Evolutionary conservation across 1,140 invertebrate genomes (phyloP), one percentile per base, ranked within the genome.

Genomic region (Drosophila gunungcola): DNA sequence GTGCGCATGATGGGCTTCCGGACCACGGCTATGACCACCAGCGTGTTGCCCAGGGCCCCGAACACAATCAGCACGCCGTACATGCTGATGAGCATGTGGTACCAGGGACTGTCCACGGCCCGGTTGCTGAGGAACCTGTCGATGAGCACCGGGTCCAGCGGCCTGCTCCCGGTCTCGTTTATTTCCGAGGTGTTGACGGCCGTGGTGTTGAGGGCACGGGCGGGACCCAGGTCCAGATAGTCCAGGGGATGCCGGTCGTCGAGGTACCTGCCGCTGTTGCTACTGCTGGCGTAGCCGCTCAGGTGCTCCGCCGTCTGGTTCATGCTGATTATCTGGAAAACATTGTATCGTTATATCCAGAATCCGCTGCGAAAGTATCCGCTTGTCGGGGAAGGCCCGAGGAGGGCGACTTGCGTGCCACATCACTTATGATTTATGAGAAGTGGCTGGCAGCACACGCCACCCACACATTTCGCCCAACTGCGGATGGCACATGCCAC

Each of bases 1-100:
- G 97, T 97, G 34, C 97, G 92, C 97, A 98, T 97, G 12, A 95
- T 94, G 27, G 96, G 95, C 86, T 97, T 97, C 55, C 96, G 93
- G 21, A 96, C 94, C 12, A 95, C 96, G 32, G 96, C 96, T 65
- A 95, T 94, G 73, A 97, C 96, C 57, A 97, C 97, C 5, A 98
- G 93, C 13, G 94, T 95, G 92, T 97, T 98, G 29, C 97, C 97
- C 49, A 95, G 92, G 9, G 96, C 94, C 6, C 97, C 97, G 54
- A 97, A 94, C 3, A 96, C 92, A 61, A 97, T 97, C 32, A 98
- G 93, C 9, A 96, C 90, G 1, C 94, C 93, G 92, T 97, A 97
- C 74, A 95, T 94, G 0, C 94, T 92, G 29, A 97, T 95, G 0
- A 98, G 94, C 2, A 94, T 83, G 21, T 95, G 94, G 84, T 95